Evolutionary conservation across 2,113 vertebrate genomes (phyloP).

Genomic region (Zosterops lateralis): DNA sequence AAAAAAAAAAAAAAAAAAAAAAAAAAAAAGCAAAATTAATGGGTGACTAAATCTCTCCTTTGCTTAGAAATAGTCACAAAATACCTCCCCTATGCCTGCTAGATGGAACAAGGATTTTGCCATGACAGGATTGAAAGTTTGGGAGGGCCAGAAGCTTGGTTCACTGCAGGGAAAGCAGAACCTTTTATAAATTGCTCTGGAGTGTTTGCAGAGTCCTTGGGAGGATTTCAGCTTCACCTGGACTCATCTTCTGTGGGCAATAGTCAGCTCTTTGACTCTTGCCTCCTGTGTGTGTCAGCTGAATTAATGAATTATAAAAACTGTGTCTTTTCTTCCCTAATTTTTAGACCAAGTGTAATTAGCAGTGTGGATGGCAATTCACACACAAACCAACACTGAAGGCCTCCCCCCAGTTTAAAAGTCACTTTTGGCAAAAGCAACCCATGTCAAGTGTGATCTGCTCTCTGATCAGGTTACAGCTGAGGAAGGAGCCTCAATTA

Average conservation of each 20-base stretch:
- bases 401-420: not conserved
- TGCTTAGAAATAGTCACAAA: not conserved
- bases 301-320: not conserved
- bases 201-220: not conserved
- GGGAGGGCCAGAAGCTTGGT: not conserved
- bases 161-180: not conserved
- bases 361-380: not conserved
- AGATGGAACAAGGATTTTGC: not conserved
- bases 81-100: not conserved
- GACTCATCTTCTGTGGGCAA: not conserved
- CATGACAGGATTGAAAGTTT: not conserved
- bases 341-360: not conserved
- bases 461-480: conserved; percentile 24
- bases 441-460: not conserved
- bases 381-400: not conserved
- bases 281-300: not conserved
- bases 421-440: not conserved
- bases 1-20: too few species aligned
- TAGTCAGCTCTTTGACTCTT: not conserved
- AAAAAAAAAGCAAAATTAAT: too few species aligned
- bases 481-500: not conserved
- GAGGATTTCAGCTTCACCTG: not conserved
- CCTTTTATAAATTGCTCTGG: not conserved
- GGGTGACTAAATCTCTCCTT: not conserved
- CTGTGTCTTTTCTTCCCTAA: not conserved